Evolutionary conservation across 2,113 vertebrate genomes (phyloP).

Genomic region (Ailurus styani): DNA sequence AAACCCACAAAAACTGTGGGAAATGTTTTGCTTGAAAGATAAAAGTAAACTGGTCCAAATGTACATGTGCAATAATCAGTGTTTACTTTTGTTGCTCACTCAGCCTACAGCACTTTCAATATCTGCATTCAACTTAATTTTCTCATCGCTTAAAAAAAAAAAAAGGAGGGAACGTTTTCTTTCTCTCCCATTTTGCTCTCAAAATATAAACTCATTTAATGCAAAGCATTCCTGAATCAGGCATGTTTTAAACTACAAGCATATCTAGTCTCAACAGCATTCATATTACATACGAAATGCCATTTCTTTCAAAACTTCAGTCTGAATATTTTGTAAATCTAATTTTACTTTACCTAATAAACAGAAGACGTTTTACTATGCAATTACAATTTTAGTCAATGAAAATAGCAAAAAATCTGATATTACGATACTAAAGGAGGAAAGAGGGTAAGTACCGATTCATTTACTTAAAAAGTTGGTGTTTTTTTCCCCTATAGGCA

Average conservation of each 20-base stretch:
- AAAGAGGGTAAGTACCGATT: not conserved
- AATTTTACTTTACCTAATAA: conserved; percentile 27
- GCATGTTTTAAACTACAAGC: not conserved
- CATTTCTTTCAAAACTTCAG: not conserved
- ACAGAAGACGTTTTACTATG: not conserved
- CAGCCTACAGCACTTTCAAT: conserved; percentile 54
- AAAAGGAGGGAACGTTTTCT: conserved; percentile 5
- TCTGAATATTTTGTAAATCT: not conserved
- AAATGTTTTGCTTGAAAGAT: conserved; percentile 78
- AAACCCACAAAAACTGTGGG: conserved; percentile 76
- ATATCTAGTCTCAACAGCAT: not conserved
- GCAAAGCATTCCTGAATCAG: conserved; percentile 26
- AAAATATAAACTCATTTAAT: conserved; percentile 61
- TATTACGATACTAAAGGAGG: not conserved
- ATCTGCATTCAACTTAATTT: conserved; percentile 48
- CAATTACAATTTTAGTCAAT: not conserved
- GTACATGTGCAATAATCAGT: conserved; percentile 68
- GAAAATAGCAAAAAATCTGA: not conserved
- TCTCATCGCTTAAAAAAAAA: conserved; percentile 28
- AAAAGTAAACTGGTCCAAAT: conserved; percentile 75
- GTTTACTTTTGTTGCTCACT: conserved; percentile 67
- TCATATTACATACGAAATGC: not conserved
- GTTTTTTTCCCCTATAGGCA: not conserved
- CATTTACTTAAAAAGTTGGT: not conserved
- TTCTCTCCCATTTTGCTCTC: conserved; percentile 46